Evolutionary conservation across 1,140 invertebrate species (phyloP).

Genomic region (Drosophila sechellia): DNA sequence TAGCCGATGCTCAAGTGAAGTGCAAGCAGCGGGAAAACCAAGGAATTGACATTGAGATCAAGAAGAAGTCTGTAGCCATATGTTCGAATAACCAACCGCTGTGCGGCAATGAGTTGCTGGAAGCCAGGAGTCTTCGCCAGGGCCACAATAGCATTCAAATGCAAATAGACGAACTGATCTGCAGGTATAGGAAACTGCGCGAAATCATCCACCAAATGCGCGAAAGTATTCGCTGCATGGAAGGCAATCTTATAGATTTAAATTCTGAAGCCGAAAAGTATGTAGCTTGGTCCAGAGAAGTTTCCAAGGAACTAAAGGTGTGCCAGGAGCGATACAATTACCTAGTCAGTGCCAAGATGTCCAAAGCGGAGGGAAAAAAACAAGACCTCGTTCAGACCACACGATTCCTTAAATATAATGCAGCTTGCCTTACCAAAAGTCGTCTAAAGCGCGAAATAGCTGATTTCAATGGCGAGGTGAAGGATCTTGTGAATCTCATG

Average conservation of each 20-base stretch:
- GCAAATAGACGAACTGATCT: conserved; percentile 45
- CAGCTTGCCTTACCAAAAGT: not conserved
- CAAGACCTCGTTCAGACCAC: conserved; percentile 1
- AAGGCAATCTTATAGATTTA: conserved; percentile 13
- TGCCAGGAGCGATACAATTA: conserved; percentile 26
- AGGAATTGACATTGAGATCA: not conserved
- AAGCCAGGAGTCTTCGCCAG: conserved; percentile 27
- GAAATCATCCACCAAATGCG: conserved; percentile 1
- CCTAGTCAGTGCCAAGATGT: conserved; percentile 19
- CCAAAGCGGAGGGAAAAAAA: conserved; percentile 6
- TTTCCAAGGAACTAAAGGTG: conserved; percentile 18
- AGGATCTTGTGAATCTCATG: conserved; percentile 12
- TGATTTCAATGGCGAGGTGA: conserved; percentile 30
- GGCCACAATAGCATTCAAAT: conserved; percentile 40
- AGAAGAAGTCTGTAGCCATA: not conserved
- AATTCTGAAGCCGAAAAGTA: not conserved
- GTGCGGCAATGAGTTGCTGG: conserved; percentile 25
- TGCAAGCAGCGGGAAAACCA: not conserved
- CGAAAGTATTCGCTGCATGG: not conserved
- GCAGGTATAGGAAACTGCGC: conserved; percentile 20
- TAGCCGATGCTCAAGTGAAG: not conserved
- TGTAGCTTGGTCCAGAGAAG: conserved; percentile 17
- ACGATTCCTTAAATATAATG: not conserved
- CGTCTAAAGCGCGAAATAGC: conserved; percentile 19
- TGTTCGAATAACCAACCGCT: not conserved